These are phyloP conservation scores for Peribatodes rhomboidaria DNA, from an alignment of 2,888 invertebrate species.

Conservation along the genomic window DNA sequence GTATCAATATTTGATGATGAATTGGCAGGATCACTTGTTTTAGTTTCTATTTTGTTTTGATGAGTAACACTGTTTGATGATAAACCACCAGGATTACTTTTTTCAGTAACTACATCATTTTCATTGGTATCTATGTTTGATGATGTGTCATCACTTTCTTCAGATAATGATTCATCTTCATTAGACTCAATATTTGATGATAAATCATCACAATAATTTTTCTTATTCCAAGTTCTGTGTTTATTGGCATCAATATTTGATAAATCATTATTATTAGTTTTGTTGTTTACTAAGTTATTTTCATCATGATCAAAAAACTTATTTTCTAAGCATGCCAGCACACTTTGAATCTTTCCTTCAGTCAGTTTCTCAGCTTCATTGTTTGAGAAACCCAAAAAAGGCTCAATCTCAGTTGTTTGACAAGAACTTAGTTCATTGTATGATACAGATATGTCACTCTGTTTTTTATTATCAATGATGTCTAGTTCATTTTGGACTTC, in stretches of 20 bases:
- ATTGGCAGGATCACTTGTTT: not conserved
- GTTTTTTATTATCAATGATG: not conserved
- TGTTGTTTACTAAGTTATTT: not conserved
- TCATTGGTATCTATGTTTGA: not conserved
- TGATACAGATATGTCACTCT: constrained; percentile 17
- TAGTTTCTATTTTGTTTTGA: too few relatives aligned
- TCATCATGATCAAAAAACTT: not conserved
- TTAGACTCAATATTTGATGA: not conserved
- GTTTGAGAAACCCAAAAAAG: constrained; percentile 64
- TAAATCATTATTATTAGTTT: not conserved
- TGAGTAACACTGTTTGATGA: not conserved
- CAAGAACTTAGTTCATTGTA: constrained; percentile 50
- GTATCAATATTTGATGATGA: not conserved
- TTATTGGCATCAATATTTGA: not conserved
- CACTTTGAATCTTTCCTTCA: not conserved
- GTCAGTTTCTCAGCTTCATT: constrained; percentile 1
- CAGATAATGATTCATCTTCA: not conserved
- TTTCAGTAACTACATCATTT: not conserved
- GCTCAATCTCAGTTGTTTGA: constrained; percentile 60
- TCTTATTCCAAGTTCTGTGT: not conserved
- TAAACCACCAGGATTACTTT: not conserved
- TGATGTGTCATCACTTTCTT: not conserved
- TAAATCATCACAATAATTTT: not conserved
- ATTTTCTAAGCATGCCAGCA: not conserved
- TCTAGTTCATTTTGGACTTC: constrained; percentile 8